Base-by-base conservation (phyloP, 1,140 invertebrate species). In the Calephelis nemesis region DNA sequence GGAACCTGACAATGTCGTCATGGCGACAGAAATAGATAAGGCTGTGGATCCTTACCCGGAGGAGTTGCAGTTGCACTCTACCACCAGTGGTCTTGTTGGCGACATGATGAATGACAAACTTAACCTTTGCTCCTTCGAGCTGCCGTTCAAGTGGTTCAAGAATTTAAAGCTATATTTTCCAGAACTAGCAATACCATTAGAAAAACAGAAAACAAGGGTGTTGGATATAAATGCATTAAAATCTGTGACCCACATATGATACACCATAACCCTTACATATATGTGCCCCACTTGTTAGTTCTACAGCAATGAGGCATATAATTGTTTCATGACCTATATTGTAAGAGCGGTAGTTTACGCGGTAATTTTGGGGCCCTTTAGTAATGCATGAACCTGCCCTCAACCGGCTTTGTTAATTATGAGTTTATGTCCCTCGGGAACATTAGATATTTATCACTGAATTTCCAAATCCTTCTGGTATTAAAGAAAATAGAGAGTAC, bases 351-450 rank as follows among this genome's bases (percentile, higher is more conserved):
- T 77, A 82, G 76, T 83, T 83, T 79, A 78, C 65, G 63, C 42
- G 71, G 74, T 70, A 73, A 69, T 74, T 70, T 71, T 69, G 74
- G 62, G 74, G 69, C 74, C 42, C 71, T 82, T 87, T 79, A 83
- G 76, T 83, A 84, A 85, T 87, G 77, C 82, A 87, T 83, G 79
- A 73, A 45, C 73, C 71, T 73, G 68, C 70, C 73, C 82, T 75
- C 66, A 68, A 69, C 73, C 78, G 30, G 47, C 62, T 48, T 76
- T 74, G 79, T 86, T 87, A 85, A 85, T 87, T 84, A 84, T 84
- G 82, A 78, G 70, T 71, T 72, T 62, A 72, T 76, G 76, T 72
- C 77, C 63, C 60, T 69, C 72, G 77, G 69, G 73, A 81, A 82
- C 77, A 79, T 83, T 84, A 74, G 74, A 79, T 70, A 60, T 63